Base-by-base conservation (phyloP, 2,888 invertebrate genomes). In the Heliothis peltigera region DNA sequence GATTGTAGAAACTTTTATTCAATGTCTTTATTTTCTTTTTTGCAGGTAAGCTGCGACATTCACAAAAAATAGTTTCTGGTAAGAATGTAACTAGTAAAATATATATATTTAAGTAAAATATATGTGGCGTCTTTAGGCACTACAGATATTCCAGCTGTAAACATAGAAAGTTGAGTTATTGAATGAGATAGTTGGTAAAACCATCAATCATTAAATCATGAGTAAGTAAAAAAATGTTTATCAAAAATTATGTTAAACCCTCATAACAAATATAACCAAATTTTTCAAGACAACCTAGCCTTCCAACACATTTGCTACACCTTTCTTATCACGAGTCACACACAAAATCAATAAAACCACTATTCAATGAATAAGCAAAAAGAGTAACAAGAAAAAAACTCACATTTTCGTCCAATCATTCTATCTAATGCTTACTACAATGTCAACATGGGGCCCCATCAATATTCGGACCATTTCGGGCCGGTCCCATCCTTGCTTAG, bases 401-500 rank as follows among this genome's bases (percentile, higher is more conserved):
- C 18, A 60, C 61, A 56, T 64, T 82, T 73, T 72, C 48, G 70
- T 69, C 72, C 63, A 80, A 84, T 84, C 81, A 85, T 83, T 85
- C 76, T 60, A 68, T 79, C 68, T 83, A 84, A 84, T 84, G 82
- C 82, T 62, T 84, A 75, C 79, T 74, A 80, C 63, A 79, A 61
- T 86, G 86, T 89, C 87, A 85, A 87, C 85, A 84, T 81, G 79
- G 76, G 77, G 77, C 81, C 82, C 77, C 79, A 84, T 88, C 85
- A 85, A 89, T 86, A 87, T 87, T 83, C 84, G 74, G 77, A 75
- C 83, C 84, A 84, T 85, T 88, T 82, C 77, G 74, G 77, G 77
- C 28, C 75, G 70, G 77, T 81, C 78, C 76, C 75, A 79, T 82
- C 83, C 82, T 79, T 79, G 86, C 88, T 87, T 87, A 90, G 85